These are phyloP conservation scores for Drosophila malerkotliana DNA, from an alignment of 1,140 invertebrate species.

Conservation along the genomic window DNA sequence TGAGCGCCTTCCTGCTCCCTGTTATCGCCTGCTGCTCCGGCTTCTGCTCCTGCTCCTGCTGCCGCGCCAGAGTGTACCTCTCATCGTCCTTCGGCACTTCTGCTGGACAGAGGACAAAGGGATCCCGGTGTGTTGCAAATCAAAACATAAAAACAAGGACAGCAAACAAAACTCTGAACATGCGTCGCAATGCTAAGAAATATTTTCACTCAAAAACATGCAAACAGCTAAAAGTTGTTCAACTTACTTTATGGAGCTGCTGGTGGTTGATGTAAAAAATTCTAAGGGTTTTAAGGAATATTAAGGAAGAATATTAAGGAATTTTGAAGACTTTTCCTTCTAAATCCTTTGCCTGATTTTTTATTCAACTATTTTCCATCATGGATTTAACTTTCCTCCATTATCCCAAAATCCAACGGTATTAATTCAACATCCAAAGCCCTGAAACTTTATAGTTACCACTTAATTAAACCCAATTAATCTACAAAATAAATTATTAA, in stretches of 20 bases:
- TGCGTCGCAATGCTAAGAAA: slow-evolving; percentile 72
- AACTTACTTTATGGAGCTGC: slow-evolving; percentile 41
- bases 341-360: not conserved
- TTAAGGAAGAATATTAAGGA: not conserved
- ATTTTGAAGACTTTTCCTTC: not conserved
- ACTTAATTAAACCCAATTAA: slow-evolving; percentile 63
- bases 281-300: not conserved
- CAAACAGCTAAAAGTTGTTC: slow-evolving; percentile 57
- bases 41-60: slow-evolving; percentile 2
- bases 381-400: not conserved
- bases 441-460: slow-evolving; percentile 41
- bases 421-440: not conserved
- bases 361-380: not conserved
- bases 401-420: not conserved
- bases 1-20: slow-evolving; percentile 75
- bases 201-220: slow-evolving; percentile 68
- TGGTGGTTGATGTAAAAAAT: slow-evolving; percentile 2
- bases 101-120: slow-evolving; percentile 63
- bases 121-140: slow-evolving; percentile 76
- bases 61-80: not conserved
- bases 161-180: slow-evolving; percentile 78
- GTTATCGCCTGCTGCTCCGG: slow-evolving; percentile 59
- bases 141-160: slow-evolving; percentile 75
- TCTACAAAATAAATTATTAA: slow-evolving; percentile 60
- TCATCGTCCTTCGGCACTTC: slow-evolving; percentile 26